Base-by-base conservation (phyloP, 2,888 invertebrate genomes). In the Eulithis testata region DNA sequence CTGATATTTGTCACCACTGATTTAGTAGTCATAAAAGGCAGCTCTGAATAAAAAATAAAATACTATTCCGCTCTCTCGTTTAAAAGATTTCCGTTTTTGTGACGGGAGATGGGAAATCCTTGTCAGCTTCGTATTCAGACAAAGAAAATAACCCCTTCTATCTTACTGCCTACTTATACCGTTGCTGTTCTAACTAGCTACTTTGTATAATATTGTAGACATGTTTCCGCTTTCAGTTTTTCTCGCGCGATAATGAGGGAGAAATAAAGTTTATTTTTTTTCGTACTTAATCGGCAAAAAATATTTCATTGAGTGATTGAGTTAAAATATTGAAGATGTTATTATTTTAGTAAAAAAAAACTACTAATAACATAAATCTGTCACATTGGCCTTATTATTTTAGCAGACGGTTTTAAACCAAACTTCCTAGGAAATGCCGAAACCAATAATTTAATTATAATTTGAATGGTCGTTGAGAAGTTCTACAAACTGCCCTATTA, bases 101-200 rank as follows among this genome's bases (percentile, higher is more conserved):
- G 50, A 55, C 45, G 11, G 14, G 49, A 67, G 66, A 71, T 70
- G 66, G 71, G 62, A 71, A 66, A 67, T 66, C 63, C 71, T 36
- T 73, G 71, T 73, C 66, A 51, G 64, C 47, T 67, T 67, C 63
- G 57, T 65, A 69, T 69, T 64, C 55, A 50, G 45, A 54, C 61
- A 61, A 53, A 37, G 56, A 47, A 52, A 47, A 8, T 21, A 58
- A 53, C 43, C 43, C 11, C n/a, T 59, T 27, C 31, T 31, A 47
- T 9, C 27, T 21, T 21, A 21, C 21, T 56, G 45, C 14, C 58
- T 44, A 50, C 21, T 43, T 53, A 31, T 45, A 45, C 11, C 4
- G 36, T 37, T 7, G 0, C 8, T 58, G 40, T 54, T 9, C 36
- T 31, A 31, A 31, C 40, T 40, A 40, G 40, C 8, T 40, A 9